phyloP scores from a whole-genome alignment of 2,113 vertebrate genomes.

The Pseudopipra pipra region DNA sequence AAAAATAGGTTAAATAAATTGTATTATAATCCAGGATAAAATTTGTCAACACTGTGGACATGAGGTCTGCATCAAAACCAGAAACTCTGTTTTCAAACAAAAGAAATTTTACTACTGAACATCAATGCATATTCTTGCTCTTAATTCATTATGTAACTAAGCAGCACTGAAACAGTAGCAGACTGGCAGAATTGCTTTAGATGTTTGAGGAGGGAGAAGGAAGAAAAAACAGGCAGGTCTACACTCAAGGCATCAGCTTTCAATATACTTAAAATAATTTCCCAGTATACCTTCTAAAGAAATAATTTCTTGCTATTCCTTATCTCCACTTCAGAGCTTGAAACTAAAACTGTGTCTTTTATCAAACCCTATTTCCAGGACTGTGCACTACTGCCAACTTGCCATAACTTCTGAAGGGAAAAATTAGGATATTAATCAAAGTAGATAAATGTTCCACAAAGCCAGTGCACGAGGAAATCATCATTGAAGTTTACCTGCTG shows the following conservation, averaged over 20 bases:
- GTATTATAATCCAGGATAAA: neutral
- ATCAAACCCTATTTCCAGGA: neutral
- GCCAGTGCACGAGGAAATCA: neutral
- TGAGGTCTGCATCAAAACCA: neutral
- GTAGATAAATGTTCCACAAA: neutral
- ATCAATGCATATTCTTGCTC: neutral
- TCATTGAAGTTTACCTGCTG: slow-evolving; percentile 81
- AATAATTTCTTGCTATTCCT: neutral
- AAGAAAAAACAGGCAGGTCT: neutral
- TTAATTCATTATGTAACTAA: neutral
- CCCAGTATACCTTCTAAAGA: neutral
- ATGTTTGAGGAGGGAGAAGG: neutral
- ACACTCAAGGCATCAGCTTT: neutral
- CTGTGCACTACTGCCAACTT: neutral
- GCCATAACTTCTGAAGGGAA: neutral
- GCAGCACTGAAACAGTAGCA: neutral
- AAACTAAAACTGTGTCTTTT: neutral
- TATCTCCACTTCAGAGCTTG: neutral
- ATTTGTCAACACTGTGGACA: fast-evolving
- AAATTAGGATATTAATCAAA: neutral
- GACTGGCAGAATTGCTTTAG: neutral
- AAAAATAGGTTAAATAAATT: neutral
- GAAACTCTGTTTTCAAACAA: neutral
- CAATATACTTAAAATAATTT: neutral
- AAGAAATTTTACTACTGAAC: neutral